These are phyloP conservation scores for Saguinus midas DNA, from an alignment of 2,113 vertebrate species.

Conservation along the genomic window DNA sequence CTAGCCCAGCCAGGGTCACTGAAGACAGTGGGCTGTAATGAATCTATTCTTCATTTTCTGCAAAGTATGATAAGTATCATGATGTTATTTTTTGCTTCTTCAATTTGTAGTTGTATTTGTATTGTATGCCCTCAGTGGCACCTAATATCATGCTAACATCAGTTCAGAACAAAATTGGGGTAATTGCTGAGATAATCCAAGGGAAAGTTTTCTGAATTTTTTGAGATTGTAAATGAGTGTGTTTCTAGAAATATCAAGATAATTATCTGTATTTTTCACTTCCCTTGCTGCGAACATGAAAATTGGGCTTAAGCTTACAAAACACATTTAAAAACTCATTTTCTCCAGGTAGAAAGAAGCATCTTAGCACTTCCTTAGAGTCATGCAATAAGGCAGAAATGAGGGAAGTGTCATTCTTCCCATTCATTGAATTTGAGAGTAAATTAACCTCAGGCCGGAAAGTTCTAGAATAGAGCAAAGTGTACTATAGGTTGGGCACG, in stretches of 20 bases:
- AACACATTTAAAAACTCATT: not conserved
- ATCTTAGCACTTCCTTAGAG: too few species aligned
- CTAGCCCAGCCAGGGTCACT: not conserved
- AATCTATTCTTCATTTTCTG: not conserved
- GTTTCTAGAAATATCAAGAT: not conserved
- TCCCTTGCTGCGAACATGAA: not conserved
- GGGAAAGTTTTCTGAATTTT: not conserved
- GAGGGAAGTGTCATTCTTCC: not conserved
- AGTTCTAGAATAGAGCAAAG: not conserved
- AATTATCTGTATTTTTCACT: not conserved
- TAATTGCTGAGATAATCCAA: not conserved
- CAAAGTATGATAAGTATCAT: not conserved
- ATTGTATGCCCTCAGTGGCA: not conserved
- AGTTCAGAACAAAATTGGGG: not conserved
- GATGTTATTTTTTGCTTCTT: not conserved
- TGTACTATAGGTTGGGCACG: not conserved
- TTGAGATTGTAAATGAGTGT: not conserved
- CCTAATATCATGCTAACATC: not conserved
- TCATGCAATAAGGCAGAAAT: not conserved
- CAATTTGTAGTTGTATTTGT: not conserved
- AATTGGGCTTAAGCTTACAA: not conserved
- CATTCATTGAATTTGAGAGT: not conserved
- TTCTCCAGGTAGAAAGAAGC: not conserved
- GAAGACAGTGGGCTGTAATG: not conserved
- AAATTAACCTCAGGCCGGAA: constrained; percentile 2